A percentile compares a stretch with the other conserved stretches of the same genome.
These are phyloP conservation scores for Silurus glanis DNA, from an alignment of 2,113 vertebrate genomes.

Conservation along the genomic window DNA sequence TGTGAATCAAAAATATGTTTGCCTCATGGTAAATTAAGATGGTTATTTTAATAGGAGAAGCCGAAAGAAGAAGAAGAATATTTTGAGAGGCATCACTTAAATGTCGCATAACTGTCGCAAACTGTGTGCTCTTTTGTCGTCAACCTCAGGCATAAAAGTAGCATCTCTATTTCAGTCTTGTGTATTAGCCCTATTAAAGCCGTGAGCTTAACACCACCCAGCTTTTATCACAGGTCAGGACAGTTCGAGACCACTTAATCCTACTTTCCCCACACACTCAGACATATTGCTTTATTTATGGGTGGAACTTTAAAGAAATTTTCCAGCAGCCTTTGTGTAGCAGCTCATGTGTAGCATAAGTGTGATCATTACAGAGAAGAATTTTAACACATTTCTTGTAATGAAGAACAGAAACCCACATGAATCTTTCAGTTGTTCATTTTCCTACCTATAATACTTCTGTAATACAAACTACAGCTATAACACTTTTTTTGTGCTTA, in stretches of 20 bases:
- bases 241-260: background rate
- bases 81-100: background rate
- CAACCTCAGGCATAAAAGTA: background rate
- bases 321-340: background rate
- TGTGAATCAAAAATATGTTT: background rate
- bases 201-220: constrained; percentile 22
- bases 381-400: background rate
- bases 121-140: background rate
- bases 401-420: background rate
- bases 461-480: background rate
- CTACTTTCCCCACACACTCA: background rate
- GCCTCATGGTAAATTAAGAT: background rate
- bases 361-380: background rate
- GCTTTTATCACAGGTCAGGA: constrained; percentile 7
- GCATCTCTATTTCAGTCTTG: constrained; percentile 30
- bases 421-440: background rate
- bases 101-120: background rate
- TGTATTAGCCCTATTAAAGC: background rate
- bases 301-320: background rate
- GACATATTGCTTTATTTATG: background rate
- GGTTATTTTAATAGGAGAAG: background rate
- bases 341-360: background rate
- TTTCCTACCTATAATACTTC: no score
- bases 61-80: no score
- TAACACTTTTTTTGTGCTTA: no score